These are phyloP conservation scores for Urocynchramus pylzowi DNA, from an alignment of 2,113 vertebrate genomes.

Conservation along the genomic window DNA sequence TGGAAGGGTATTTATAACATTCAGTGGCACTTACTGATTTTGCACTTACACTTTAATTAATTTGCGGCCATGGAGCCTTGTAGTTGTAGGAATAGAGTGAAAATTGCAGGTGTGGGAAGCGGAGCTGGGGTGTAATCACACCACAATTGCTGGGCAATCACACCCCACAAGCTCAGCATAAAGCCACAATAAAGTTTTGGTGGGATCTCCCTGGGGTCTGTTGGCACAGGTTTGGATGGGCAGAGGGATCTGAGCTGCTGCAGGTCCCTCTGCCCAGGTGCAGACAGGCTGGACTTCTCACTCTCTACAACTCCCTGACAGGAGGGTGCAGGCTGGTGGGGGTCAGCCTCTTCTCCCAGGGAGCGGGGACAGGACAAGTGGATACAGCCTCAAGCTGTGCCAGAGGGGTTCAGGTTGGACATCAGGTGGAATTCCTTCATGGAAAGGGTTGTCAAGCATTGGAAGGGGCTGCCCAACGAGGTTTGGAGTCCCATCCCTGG, in stretches of 20 bases:
- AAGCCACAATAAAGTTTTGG: not conserved
- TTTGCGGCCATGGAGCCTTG: not conserved
- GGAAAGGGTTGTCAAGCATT: fast-evolving
- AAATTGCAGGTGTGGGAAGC: conserved; percentile 18
- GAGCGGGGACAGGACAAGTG: not conserved
- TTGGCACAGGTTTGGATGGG: not conserved
- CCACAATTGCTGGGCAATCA: not conserved
- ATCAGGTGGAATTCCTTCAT: not conserved
- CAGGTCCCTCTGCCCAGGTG: not conserved
- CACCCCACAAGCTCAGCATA: not conserved
- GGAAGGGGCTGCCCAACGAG: not conserved
- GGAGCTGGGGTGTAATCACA: not conserved
- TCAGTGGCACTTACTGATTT: not conserved
- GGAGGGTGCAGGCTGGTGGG: not conserved
- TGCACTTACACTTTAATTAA: not conserved
- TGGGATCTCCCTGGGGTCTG: not conserved
- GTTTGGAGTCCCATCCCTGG: not conserved
- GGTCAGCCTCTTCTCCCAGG: not conserved
- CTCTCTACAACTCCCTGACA: not conserved
- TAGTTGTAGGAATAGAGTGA: not conserved
- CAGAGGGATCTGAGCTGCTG: not conserved
- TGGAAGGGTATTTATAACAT: not conserved
- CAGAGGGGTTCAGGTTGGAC: not conserved
- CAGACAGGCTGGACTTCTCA: not conserved
- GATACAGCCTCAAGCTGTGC: not conserved